A percentile compares a stretch with the other conserved stretches of the same genome.
These are phyloP conservation scores for Agrotis segetum DNA, from an alignment of 2,888 invertebrate genomes.

Conservation along the genomic window DNA sequence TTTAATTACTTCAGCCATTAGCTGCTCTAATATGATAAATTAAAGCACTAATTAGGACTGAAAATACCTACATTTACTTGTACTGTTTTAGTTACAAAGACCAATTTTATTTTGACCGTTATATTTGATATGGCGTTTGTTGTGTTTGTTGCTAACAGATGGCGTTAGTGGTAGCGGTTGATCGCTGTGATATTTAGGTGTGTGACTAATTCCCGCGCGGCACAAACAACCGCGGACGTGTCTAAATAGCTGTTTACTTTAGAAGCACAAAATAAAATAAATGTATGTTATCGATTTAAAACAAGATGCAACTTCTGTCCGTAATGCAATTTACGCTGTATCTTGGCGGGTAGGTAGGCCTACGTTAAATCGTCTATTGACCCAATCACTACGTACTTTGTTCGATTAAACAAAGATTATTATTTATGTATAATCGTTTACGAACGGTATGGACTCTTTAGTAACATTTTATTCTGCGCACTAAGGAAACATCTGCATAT, in stretches of 20 bases:
- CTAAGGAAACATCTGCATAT: conserved; percentile 28
- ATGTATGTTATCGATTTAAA: conserved; percentile 39
- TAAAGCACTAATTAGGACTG: conserved; percentile 45
- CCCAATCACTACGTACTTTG: conserved; percentile 37
- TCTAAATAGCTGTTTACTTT: conserved; percentile 61
- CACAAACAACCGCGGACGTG: conserved; percentile 57
- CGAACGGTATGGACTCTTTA: background rate
- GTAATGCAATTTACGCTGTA: background rate
- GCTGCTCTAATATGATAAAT: conserved; percentile 23
- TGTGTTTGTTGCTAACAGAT: conserved; percentile 65
- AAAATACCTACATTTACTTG: conserved; percentile 22
- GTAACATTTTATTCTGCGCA: conserved; percentile 35
- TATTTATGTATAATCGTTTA: conserved; percentile 1
- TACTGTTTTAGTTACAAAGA: conserved; percentile 31
- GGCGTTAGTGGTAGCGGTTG: conserved; percentile 72
- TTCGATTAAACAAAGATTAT: conserved; percentile 6
- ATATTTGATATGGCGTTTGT: conserved; percentile 40
- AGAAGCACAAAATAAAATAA: conserved; percentile 43
- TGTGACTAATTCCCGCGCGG: conserved; percentile 62
- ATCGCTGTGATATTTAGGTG: conserved; percentile 37
- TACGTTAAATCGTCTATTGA: conserved; percentile 11
- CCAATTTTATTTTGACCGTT: conserved; percentile 53
- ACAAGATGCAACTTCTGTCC: conserved; percentile 5
- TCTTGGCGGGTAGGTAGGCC: no score
- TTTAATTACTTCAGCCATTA: conserved; percentile 36